Evolutionary conservation across 1,140 invertebrate species (phyloP), one percentile per base, ranked within the genome.

Genomic region (Euschistus heros): DNA sequence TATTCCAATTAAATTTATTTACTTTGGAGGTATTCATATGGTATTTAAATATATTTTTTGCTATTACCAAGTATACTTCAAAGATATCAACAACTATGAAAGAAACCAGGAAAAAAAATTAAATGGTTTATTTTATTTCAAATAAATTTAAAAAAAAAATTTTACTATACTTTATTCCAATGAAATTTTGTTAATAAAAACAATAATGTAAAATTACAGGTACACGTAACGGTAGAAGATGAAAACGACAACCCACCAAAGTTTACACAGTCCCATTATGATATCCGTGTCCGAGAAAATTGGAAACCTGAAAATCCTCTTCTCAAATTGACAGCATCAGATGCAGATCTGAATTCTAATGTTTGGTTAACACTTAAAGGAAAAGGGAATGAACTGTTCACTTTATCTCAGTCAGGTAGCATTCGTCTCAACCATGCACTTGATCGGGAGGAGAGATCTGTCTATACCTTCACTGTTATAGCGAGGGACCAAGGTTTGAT

Each of bases 181-280:
- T 3, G 30, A 30, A 30, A 30, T 3, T n/a, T n/a, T 30, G 30
- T 3, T 30, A 30, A 5, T 30, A 8, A 30, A 30, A 37, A 37
- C 33, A 37, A 37, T 37, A 1, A 37, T 37, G 33, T 37, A 37
- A 37, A 37, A 37, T 47, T 47, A 59, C 64, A 80, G 78, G 82
- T 93, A 1, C 84, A 80, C 10, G 80, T 96, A 15, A 76, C 84
- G 30, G 88, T 96, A 0, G 84, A 90, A 61, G 92, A 95, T 74
- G 89, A 92, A 63, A 96, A 96, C 73, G 92, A 95, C 73, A 92
- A 95, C 74, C 82, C 91, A 4, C 93, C 93, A 14, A 76, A 84
- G 63, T 94, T 96, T 75, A 82, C 86, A 54, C 76, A 79, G 15
- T 70, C 77, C 2, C 73, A 75, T 6, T 95, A 93, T 74, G 84